phyloP scores from a whole-genome alignment of 1,140 invertebrate species.

The Sycophila sp. region DNA sequence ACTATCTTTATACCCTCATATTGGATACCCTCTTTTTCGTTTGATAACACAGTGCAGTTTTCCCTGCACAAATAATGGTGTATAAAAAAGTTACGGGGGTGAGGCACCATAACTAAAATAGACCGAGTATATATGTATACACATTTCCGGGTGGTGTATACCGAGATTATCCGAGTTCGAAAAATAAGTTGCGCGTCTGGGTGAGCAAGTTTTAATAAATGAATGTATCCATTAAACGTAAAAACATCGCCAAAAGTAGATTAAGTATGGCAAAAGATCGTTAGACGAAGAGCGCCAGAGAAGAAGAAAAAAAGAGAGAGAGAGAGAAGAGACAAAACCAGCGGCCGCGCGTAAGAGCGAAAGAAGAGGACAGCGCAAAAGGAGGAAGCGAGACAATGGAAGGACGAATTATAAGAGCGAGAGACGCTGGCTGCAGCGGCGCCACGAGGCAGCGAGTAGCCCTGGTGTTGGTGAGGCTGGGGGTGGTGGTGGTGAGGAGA shows the following conservation, averaged over 20 bases:
- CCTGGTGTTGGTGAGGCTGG: no score
- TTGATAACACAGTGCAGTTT: no score
- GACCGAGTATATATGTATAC: no score
- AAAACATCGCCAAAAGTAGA: slow-evolving; percentile 10
- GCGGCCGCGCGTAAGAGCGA: background rate
- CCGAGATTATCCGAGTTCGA: no score
- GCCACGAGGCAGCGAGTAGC: slow-evolving; percentile 1
- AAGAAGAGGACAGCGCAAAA: background rate
- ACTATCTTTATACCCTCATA: no score
- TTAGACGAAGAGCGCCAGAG: background rate
- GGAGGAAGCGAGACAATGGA: slow-evolving; percentile 12
- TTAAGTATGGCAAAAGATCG: slow-evolving; percentile 7
- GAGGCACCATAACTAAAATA: no score
- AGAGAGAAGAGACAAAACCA: no score
- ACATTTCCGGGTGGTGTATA: no score
- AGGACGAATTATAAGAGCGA: slow-evolving; percentile 34
- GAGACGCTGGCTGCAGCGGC: background rate
- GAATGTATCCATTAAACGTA: slow-evolving; percentile 6
- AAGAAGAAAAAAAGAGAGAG: background rate
- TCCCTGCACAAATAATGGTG: no score
- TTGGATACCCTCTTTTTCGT: no score
- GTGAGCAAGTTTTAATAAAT: slow-evolving; percentile 1
- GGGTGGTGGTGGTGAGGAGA: slow-evolving; percentile 17
- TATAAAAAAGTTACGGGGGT: no score
- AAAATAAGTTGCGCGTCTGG: no score